phyloP scores from a whole-genome alignment of 2,113 vertebrate species.

The Crotalus horridus region DNA sequence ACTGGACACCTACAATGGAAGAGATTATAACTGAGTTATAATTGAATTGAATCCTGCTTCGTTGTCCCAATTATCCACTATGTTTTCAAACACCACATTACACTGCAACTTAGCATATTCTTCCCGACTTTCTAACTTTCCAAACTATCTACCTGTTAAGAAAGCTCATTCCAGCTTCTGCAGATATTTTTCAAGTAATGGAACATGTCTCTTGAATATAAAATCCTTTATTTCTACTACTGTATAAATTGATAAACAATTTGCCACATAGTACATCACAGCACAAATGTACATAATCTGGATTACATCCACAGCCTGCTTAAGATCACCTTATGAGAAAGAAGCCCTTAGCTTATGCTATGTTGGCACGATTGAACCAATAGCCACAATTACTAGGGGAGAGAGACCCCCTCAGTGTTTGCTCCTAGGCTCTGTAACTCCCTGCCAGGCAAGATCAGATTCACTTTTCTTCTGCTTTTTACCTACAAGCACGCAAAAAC shows the following conservation, averaged over 20 bases:
- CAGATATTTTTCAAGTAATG: neutral
- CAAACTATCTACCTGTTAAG: neutral
- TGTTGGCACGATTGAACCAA: neutral
- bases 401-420: neutral
- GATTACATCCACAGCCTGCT: slow-evolving; percentile 20
- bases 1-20: neutral
- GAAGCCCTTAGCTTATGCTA: neutral
- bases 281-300: neutral
- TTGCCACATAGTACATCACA: slow-evolving; percentile 19
- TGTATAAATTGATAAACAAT: neutral
- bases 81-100: neutral
- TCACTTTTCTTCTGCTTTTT: neutral
- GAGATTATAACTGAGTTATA: neutral
- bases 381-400: neutral
- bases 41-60: neutral
- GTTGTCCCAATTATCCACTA: neutral
- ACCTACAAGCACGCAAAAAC: neutral
- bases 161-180: neutral
- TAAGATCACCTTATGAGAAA: slow-evolving; percentile 35
- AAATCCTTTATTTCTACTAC: neutral
- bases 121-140: neutral
- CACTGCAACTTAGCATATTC: neutral
- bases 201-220: rapidly evolving
- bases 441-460: neutral
- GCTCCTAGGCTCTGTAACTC: neutral